phyloP scores from a whole-genome alignment of 2,797 vertebrate genomes.

The Sebastes cheni region DNA sequence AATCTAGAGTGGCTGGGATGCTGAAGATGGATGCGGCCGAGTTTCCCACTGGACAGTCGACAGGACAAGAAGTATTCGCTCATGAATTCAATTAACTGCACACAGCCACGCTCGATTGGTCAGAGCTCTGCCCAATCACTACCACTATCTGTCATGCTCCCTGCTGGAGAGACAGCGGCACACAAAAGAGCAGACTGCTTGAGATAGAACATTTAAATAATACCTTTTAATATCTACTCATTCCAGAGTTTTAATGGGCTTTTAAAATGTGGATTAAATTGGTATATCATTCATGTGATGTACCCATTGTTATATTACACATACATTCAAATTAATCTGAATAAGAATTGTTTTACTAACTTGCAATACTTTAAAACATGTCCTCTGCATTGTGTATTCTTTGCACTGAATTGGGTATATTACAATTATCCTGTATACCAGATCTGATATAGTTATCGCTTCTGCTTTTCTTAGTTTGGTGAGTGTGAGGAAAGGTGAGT shows the following conservation, averaged over 20 bases:
- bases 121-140: constrained; percentile 69
- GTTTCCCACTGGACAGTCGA: constrained; percentile 69
- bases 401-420: background rate
- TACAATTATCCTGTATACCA: background rate
- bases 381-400: background rate
- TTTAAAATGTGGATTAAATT: background rate
- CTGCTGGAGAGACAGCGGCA: constrained; percentile 20
- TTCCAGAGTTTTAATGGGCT: background rate
- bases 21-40: constrained; percentile 66
- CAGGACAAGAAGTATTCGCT: constrained; percentile 74
- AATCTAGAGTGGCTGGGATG: constrained; percentile 36
- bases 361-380: background rate
- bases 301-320: background rate
- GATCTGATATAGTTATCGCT: background rate
- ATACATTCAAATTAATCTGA: background rate
- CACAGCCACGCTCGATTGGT: constrained; percentile 74
- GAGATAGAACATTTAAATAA: constrained; percentile 17
- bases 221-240: constrained; percentile 8
- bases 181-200: constrained; percentile 1
- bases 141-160: constrained; percentile 74
- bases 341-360: background rate
- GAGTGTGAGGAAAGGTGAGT: background rate
- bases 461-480: background rate
- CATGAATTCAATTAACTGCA: constrained; percentile 83
- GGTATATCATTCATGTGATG: background rate